Evolutionary conservation across 2,797 vertebrate genomes (phyloP).

Genomic region (Acanthurus leucopareius): DNA sequence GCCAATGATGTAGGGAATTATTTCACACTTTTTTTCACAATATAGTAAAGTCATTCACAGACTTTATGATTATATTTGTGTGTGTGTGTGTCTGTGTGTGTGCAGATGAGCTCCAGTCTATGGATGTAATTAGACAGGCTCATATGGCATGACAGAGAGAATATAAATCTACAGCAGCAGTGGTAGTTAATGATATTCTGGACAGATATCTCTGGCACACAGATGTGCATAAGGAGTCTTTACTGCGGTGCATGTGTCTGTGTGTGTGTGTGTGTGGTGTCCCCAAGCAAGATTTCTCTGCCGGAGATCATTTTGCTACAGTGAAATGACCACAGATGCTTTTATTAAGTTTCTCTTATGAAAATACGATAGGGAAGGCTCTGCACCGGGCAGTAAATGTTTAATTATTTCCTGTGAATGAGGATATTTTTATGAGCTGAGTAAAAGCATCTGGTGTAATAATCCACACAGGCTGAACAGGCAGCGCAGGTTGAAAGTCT

Average conservation of each 20-base stretch:
- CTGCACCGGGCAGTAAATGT: slow-evolving; percentile 58
- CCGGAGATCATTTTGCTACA: slow-evolving; percentile 52
- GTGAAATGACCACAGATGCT: slow-evolving; percentile 64
- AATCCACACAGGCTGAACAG: slow-evolving; percentile 54
- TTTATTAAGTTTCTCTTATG: slow-evolving; percentile 62
- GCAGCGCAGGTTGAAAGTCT: slow-evolving; percentile 57
- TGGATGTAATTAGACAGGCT: slow-evolving; percentile 56
- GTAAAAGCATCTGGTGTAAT: slow-evolving; percentile 71
- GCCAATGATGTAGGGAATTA: slow-evolving; percentile 15
- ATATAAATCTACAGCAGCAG: slow-evolving; percentile 63
- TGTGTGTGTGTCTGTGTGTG: not conserved
- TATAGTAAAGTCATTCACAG: slow-evolving; percentile 38
- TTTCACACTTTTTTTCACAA: slow-evolving; percentile 45
- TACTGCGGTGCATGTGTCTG: slow-evolving; percentile 34
- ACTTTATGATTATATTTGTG: slow-evolving; percentile 8
- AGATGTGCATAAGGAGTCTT: slow-evolving; percentile 67
- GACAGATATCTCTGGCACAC: slow-evolving; percentile 74
- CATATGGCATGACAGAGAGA: slow-evolving; percentile 48
- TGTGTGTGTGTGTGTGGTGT: slow-evolving; percentile 4
- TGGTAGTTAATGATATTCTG: slow-evolving; percentile 70
- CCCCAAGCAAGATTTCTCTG: slow-evolving; percentile 44
- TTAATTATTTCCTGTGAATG: slow-evolving; percentile 73
- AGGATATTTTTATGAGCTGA: slow-evolving; percentile 64
- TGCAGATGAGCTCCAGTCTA: slow-evolving; percentile 44
- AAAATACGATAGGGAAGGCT: slow-evolving; percentile 52